A percentile compares a stretch with the other conserved stretches of the same genome.
Evolutionary conservation across 1,140 invertebrate genomes (phyloP).

Genomic region (Sitobion miscanthi): DNA sequence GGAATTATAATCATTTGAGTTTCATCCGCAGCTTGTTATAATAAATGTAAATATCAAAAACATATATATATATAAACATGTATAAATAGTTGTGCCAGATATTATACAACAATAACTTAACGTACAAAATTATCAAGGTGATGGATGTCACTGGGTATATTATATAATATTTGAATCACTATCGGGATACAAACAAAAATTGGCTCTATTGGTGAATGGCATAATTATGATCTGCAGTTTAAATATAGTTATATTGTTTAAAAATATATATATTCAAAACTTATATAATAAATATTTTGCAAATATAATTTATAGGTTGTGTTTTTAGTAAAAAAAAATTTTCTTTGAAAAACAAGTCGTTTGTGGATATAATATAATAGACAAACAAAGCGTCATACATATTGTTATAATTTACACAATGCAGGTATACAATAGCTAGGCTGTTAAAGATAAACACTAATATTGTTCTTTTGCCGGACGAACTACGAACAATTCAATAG

Average conservation of each 20-base stretch:
- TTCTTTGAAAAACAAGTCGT: background rate
- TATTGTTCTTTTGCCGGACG: background rate
- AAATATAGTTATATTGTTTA: background rate
- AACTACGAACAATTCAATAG: background rate
- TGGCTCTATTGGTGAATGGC: background rate
- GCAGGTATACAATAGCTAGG: background rate
- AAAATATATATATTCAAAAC: background rate
- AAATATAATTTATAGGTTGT: background rate
- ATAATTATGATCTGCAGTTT: no score
- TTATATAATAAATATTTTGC: background rate
- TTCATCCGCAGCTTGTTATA: no score
- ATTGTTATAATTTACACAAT: background rate
- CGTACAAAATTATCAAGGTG: no score
- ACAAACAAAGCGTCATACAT: background rate
- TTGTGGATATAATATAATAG: background rate
- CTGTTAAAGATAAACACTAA: background rate
- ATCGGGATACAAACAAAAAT: background rate
- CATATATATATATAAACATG: no score
- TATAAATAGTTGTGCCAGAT: background rate
- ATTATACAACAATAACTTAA: no score
- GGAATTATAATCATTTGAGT: no score
- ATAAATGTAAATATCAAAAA: no score
- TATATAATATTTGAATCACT: background rate
- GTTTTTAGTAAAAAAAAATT: background rate
- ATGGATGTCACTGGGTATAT: background rate